Evolutionary conservation across 92 coral and sea anemone species (phyloP).

Genomic region (Virgularia gustaviana): DNA sequence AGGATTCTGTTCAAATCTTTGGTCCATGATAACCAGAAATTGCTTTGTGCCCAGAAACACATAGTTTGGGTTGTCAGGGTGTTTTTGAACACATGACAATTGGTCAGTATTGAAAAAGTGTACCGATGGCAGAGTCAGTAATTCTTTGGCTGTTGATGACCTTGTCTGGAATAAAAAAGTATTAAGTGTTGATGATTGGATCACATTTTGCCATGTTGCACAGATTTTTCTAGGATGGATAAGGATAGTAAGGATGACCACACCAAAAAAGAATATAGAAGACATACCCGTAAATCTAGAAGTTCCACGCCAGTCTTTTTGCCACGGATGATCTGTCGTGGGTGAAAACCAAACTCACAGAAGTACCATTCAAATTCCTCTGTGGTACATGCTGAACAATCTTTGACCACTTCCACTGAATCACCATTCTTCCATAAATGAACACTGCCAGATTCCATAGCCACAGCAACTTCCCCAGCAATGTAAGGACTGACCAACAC

Average conservation of each 20-base stretch:
- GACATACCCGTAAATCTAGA: slow-evolving; percentile 72
- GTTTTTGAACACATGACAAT: slow-evolving; percentile 74
- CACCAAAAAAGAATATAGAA: background rate
- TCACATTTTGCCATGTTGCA: background rate
- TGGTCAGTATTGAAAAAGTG: slow-evolving; percentile 66
- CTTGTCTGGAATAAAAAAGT: slow-evolving; percentile 40
- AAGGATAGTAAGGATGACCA: background rate
- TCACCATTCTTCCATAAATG: slow-evolving; percentile 59
- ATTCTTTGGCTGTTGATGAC: slow-evolving; percentile 39
- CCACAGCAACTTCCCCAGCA: slow-evolving; percentile 68
- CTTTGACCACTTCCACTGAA: slow-evolving; percentile 27
- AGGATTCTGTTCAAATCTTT: slow-evolving; percentile 79
- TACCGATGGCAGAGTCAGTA: slow-evolving; percentile 76
- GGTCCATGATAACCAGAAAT: slow-evolving; percentile 76
- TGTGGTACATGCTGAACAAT: slow-evolving; percentile 20
- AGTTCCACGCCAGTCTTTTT: slow-evolving; percentile 59
- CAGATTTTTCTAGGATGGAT: background rate
- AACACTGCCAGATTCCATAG: slow-evolving; percentile 67
- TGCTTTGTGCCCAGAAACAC: slow-evolving; percentile 77
- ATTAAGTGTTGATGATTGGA: background rate
- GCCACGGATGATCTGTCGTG: slow-evolving; percentile 68
- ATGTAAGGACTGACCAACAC: slow-evolving; percentile 69
- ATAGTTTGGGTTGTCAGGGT: slow-evolving; percentile 71
- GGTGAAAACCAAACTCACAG: slow-evolving; percentile 79
- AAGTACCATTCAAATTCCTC: slow-evolving; percentile 62